These are phyloP conservation scores for Meda fulgida DNA, from an alignment of 2,797 vertebrate species.

Conservation along the genomic window DNA sequence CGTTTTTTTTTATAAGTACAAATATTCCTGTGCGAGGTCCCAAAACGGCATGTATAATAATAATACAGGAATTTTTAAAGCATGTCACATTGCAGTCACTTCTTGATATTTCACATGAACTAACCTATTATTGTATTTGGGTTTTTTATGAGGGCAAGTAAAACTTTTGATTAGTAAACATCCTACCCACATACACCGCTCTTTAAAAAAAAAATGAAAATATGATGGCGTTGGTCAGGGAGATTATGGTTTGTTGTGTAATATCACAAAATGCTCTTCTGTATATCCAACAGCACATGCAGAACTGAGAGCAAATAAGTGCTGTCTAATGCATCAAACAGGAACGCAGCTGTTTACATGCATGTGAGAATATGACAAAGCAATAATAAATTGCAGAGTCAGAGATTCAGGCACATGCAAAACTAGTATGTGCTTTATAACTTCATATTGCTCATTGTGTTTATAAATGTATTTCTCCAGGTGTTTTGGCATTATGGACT, in stretches of 20 bases:
- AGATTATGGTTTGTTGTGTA: neutral
- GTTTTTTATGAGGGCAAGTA: neutral
- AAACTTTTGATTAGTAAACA: neutral
- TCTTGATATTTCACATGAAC: neutral
- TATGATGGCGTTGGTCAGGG: neutral
- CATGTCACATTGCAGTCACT: neutral
- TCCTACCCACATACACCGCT: neutral
- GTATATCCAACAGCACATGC: neutral
- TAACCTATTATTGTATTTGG: neutral
- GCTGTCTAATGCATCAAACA: slow-evolving; percentile 5
- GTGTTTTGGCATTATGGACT: slow-evolving; percentile 93
- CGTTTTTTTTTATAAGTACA: neutral
- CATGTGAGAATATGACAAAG: slow-evolving; percentile 33
- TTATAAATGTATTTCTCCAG: slow-evolving; percentile 69
- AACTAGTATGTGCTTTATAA: neutral
- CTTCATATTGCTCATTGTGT: neutral
- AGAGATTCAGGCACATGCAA: neutral
- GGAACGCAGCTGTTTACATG: slow-evolving; percentile 35
- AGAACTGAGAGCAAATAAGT: slow-evolving; percentile 8
- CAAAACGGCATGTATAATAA: neutral
- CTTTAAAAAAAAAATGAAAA: neutral
- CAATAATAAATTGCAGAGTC: neutral
- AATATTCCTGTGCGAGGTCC: neutral
- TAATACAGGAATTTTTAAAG: neutral
- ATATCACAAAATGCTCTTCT: slow-evolving; percentile 1